These are phyloP conservation scores for Dorcus hopei DNA, from an alignment of 2,888 invertebrate species.

Conservation along the genomic window DNA sequence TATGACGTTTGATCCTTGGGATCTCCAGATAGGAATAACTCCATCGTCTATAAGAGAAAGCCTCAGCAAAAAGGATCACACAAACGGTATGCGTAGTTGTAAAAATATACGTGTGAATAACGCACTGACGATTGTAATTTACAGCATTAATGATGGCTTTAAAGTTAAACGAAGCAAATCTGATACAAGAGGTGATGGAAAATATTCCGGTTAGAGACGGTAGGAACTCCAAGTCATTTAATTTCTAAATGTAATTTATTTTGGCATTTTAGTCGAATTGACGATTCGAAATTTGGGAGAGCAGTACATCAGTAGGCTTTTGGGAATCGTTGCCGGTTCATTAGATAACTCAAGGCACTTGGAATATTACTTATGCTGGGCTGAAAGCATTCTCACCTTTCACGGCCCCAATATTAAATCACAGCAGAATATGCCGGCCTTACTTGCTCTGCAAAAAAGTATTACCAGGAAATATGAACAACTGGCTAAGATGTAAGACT, in stretches of 20 bases:
- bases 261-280: conserved; percentile 66
- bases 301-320: conserved; percentile 70
- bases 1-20: conserved; percentile 90
- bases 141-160: conserved; percentile 79
- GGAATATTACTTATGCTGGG: conserved; percentile 86
- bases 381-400: conserved; percentile 62
- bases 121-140: conserved; percentile 27
- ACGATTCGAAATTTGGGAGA: conserved; percentile 68
- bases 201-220: conserved; percentile 72
- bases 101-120: background rate
- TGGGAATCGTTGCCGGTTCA: conserved; percentile 67
- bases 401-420: conserved; percentile 59
- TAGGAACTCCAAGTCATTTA: conserved; percentile 49
- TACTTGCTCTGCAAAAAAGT: conserved; percentile 75
- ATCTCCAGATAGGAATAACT: conserved; percentile 80
- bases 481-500: conserved; percentile 76
- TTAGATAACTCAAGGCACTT: conserved; percentile 79
- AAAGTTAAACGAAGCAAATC: conserved; percentile 74
- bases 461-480: conserved; percentile 76
- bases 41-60: conserved; percentile 65
- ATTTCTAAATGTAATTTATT: conserved; percentile 10
- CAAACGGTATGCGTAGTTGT: conserved; percentile 51
- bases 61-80: conserved; percentile 59
- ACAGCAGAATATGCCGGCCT: conserved; percentile 60
- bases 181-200: conserved; percentile 81